Evolutionary conservation across 2,888 invertebrate species (phyloP).

Genomic region (Andrena dorsata): DNA sequence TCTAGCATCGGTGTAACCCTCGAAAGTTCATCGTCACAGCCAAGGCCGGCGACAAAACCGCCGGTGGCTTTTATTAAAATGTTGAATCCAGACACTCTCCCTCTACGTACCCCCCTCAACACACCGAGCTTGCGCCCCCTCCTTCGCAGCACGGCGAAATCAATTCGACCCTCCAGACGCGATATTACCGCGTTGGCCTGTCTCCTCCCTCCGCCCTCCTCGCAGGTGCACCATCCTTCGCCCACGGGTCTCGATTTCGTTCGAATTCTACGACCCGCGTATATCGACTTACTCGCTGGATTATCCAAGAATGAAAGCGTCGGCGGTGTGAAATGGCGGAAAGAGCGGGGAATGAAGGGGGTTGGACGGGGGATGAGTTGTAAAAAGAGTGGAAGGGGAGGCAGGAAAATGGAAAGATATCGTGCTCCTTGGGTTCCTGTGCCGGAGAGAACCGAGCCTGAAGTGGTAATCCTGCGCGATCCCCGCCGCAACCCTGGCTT

Average conservation of each 20-base stretch:
- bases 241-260: slow-evolving; percentile 65
- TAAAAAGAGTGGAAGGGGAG: slow-evolving; percentile 43
- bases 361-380: slow-evolving; percentile 22
- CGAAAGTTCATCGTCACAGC: slow-evolving; percentile 63
- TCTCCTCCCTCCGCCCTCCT: not conserved
- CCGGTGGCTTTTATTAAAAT: slow-evolving; percentile 78
- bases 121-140: not conserved
- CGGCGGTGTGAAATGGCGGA: not conserved
- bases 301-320: slow-evolving; percentile 58
- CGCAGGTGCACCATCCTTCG: slow-evolving; percentile 10
- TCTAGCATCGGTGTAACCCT: slow-evolving; percentile 40
- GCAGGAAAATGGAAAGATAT: slow-evolving; percentile 66
- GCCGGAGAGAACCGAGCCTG: slow-evolving; percentile 36
- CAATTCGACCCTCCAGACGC: slow-evolving; percentile 69
- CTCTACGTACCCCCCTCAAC: slow-evolving; percentile 16
- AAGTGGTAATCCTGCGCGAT: slow-evolving; percentile 61
- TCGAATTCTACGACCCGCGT: slow-evolving; percentile 49
- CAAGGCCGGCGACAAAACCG: slow-evolving; percentile 68
- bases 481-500: slow-evolving; percentile 18
- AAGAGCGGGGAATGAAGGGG: not conserved
- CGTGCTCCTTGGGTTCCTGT: slow-evolving; percentile 52
- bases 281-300: slow-evolving; percentile 66
- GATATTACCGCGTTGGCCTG: slow-evolving; percentile 67
- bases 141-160: slow-evolving; percentile 62
- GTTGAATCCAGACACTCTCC: slow-evolving; percentile 66